Evolutionary conservation across 2,888 invertebrate species (phyloP), one percentile per base, ranked within the genome.

Genomic region (Nebria salina): DNA sequence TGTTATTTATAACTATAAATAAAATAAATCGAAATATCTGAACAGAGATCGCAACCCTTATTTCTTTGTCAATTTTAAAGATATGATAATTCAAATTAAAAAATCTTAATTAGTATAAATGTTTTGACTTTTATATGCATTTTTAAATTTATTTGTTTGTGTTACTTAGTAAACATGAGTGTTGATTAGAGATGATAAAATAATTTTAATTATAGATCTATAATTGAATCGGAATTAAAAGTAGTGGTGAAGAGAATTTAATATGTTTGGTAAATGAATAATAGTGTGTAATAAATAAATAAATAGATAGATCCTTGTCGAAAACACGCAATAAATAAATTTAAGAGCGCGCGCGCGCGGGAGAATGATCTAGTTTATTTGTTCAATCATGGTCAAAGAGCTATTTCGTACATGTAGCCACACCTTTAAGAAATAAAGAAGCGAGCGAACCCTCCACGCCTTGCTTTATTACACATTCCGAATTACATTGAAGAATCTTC

Each of bases 341-440:
- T 11, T 54, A 54, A 54, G 13, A 13, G 2, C 7, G 54, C 8
- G 54, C 43, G 43, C 54, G 54, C 54, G 54, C 54, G 54, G 54
- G 13, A 54, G 11, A 54, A 13, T 54, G 54, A 54, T 54, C 54
- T 54, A 54, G 11, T 54, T 54, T 54, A 54, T 34, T 4, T 5
- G 54, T 11, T 7, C 11, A 54, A 54, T 54, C 54, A 54, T 54
- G 54, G 54, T 8, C 54, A 54, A 54, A 54, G 54, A 54, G 54
- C 54, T 13, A 54, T 54, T 11, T 54, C 3, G 8, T 54, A 54
- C 54, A 54, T 13, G 54, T 54, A 54, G 54, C 78, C 73, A 73
- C 78, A 78, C 78, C 78, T 65, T 54, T 54, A 78, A 64, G 73
- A 72, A 77, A 78, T 78, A 73, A 78, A 78, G 78, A 78, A 78